Conservation (phyloP, 1,140 invertebrate genomes). For the fruit fly (Drosophila melanogaster) region DNA sequence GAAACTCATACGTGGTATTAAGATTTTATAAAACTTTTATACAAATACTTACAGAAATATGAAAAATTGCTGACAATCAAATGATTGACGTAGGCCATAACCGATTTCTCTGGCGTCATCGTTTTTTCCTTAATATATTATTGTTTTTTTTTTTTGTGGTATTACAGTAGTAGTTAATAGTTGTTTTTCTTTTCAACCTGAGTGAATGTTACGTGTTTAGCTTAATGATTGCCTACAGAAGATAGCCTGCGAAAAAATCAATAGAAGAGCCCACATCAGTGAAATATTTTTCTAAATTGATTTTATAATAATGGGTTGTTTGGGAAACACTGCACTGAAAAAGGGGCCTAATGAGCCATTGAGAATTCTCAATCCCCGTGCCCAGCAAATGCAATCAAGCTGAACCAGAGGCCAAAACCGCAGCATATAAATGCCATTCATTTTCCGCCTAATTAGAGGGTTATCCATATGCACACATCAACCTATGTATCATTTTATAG, state of each 20-base stretch:
- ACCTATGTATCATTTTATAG: conserved; percentile 10
- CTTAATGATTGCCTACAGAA: conserved; percentile 73
- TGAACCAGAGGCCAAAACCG: conserved; percentile 34
- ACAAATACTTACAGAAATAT: conserved; percentile 81
- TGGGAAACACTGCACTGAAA: conserved; percentile 19
- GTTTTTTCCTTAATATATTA: conserved; percentile 33
- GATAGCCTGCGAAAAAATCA: conserved; percentile 71
- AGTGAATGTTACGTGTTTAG: conserved; percentile 73
- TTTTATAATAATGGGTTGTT: conserved; percentile 17
- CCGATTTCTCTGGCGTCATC: conserved; percentile 82
- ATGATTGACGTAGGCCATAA: conserved; percentile 81
- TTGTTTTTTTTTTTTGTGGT: conserved; percentile 31
- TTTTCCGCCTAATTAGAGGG: conserved; percentile 58
- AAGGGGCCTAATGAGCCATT: neutral
- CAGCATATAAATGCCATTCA: conserved; percentile 16
- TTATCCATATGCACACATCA: conserved; percentile 21
- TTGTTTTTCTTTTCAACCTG: conserved; percentile 58
- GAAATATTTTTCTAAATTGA: neutral
- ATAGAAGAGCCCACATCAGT: conserved; percentile 49
- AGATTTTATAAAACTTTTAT: neutral
- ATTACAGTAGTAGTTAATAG: conserved; percentile 16
- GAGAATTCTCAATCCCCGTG: neutral
- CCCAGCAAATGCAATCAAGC: conserved; percentile 37
- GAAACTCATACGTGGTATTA: neutral
- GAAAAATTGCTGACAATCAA: conserved; percentile 83